Conservation (phyloP, 30 jellyfish, hydroid and myxozoan species). For the Sanderia malayensis region DNA sequence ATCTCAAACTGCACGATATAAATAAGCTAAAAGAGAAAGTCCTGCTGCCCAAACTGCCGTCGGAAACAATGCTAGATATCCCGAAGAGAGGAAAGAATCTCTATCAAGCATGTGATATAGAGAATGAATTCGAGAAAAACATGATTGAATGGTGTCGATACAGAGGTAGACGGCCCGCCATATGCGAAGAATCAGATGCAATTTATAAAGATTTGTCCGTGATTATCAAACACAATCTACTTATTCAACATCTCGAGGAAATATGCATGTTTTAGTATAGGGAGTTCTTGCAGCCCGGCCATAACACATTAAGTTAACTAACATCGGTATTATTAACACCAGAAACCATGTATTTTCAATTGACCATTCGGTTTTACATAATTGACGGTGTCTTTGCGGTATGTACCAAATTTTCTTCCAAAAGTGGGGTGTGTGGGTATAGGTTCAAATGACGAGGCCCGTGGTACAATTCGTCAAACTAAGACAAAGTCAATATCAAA, state of each 20-base stretch:
- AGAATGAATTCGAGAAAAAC: conserved; percentile 25
- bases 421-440: no score
- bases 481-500: no score
- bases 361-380: no score
- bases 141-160: conserved; percentile 35
- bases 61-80: neutral
- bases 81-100: conserved; percentile 13
- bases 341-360: no score
- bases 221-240: conserved; percentile 69
- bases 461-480: no score
- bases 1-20: conserved; percentile 1
- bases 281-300: no score
- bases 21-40: neutral
- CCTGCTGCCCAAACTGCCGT: conserved; percentile 12
- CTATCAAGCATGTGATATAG: conserved; percentile 1
- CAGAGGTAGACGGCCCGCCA: conserved; percentile 70
- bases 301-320: conserved; percentile 3
- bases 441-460: no score
- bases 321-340: no score
- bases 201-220: conserved; percentile 58
- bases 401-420: no score
- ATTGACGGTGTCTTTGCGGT: no score
- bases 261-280: conserved; percentile 78
- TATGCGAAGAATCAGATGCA: conserved; percentile 64
- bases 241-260: conserved; percentile 77